phyloP scores from a whole-genome alignment of 2,888 invertebrate species.

The Caenorhabditis doughertyi region DNA sequence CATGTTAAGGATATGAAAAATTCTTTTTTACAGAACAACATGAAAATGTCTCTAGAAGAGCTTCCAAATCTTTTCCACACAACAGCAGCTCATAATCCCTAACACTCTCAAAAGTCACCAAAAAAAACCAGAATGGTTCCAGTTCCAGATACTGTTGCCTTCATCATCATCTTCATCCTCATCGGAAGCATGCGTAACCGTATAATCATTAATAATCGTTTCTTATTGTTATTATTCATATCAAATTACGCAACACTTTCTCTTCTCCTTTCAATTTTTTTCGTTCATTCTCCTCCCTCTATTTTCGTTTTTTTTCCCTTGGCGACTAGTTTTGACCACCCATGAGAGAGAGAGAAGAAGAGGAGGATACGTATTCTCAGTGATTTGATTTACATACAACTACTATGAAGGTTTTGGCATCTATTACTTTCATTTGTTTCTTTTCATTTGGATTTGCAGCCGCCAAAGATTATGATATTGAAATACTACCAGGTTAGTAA shows the following conservation, averaged over 20 bases:
- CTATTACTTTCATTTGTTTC: not conserved
- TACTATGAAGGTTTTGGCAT: conserved; percentile 8
- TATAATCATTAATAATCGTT: conserved; percentile 12
- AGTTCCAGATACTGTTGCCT: conserved; percentile 39
- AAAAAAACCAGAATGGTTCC: conserved; percentile 37
- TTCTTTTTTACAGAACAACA: too few species aligned
- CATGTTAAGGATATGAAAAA: too few species aligned
- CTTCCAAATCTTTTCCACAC: too few species aligned
- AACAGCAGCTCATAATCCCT: too few species aligned
- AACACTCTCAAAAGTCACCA: too few species aligned
- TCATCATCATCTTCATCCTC: conserved; percentile 6
- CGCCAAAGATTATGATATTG: conserved; percentile 56
- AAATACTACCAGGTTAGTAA: conserved; percentile 57
- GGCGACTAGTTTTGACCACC: conserved; percentile 27
- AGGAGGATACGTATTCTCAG: not conserved
- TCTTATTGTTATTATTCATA: conserved; percentile 39
- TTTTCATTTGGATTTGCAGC: not conserved
- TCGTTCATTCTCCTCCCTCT: conserved; percentile 3
- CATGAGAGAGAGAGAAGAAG: not conserved
- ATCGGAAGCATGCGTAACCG: too few species aligned
- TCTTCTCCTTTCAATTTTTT: conserved; percentile 21
- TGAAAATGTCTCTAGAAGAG: too few species aligned
- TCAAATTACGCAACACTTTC: conserved; percentile 62
- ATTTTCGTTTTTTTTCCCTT: too few species aligned
- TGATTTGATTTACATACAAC: not conserved